These are phyloP conservation scores for Crotalus helleri DNA, from an alignment of 2,113 vertebrate species.

Conservation along the genomic window DNA sequence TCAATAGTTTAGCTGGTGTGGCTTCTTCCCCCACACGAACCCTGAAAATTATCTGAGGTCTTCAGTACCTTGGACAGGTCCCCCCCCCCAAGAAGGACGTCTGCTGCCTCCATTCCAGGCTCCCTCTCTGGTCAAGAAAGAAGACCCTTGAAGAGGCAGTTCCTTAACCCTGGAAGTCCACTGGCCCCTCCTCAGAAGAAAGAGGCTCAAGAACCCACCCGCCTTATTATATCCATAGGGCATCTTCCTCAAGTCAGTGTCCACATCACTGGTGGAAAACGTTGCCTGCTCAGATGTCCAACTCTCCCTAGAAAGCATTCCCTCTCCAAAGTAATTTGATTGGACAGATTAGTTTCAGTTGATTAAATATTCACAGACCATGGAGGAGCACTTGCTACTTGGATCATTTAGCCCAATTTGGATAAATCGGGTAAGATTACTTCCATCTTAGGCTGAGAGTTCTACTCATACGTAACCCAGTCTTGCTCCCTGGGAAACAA, in stretches of 20 bases:
- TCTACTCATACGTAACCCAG: not conserved
- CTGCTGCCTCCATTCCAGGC: not conserved
- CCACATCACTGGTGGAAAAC: not conserved
- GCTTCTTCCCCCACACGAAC: not conserved
- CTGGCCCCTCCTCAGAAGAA: not conserved
- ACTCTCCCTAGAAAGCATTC: not conserved
- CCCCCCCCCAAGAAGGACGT: not conserved
- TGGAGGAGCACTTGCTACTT: not conserved
- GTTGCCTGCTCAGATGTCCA: no score
- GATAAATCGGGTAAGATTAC: not conserved
- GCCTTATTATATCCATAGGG: not conserved
- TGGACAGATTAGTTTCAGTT: not conserved
- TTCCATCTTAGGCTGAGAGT: no score
- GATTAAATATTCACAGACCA: not conserved
- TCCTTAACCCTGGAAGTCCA: not conserved
- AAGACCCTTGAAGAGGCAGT: not conserved
- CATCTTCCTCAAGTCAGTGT: not conserved
- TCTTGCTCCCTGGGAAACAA: not conserved
- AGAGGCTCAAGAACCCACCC: not conserved
- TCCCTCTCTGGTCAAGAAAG: not conserved
- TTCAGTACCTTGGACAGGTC: constrained; percentile 1
- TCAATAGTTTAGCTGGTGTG: no score
- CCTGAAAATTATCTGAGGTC: not conserved
- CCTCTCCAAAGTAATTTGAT: not conserved
- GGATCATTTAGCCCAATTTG: not conserved